These are phyloP conservation scores for Parazoanthus swiftii DNA, from an alignment of 92 coral and sea anemone species.

Conservation along the genomic window DNA sequence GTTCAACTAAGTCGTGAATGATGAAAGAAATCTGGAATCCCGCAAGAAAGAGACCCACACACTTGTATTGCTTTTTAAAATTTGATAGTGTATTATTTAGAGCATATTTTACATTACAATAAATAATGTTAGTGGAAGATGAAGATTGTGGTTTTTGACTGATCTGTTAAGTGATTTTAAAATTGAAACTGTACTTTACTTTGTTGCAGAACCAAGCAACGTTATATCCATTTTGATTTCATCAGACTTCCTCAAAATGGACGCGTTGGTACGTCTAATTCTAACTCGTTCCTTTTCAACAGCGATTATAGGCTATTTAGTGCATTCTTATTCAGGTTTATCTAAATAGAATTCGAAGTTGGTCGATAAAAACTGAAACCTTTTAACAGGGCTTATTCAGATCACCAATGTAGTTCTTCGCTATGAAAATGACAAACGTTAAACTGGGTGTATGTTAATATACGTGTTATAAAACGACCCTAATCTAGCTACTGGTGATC, in stretches of 20 bases:
- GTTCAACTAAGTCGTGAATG: too few relatives aligned
- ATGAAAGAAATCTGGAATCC: too few relatives aligned
- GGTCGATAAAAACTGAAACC: background rate
- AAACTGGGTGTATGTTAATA: background rate
- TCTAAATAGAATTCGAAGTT: background rate
- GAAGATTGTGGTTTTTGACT: too few relatives aligned
- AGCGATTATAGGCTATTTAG: background rate
- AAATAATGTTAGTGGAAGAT: too few relatives aligned
- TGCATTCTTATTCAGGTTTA: background rate
- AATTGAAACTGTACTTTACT: background rate
- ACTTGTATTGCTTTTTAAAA: too few relatives aligned
- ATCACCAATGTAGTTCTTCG: background rate
- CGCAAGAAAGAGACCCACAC: too few relatives aligned
- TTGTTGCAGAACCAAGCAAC: constrained; percentile 82
- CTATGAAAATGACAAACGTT: background rate
- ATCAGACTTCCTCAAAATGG: constrained; percentile 98
- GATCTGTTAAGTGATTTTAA: too few relatives aligned
- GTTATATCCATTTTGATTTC: constrained; percentile 97
- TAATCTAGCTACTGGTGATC: background rate
- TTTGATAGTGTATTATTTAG: too few relatives aligned
- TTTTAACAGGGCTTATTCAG: background rate
- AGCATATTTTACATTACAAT: background rate
- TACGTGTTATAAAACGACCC: background rate
- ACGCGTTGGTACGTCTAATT: constrained; percentile 73
- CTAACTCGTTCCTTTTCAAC: background rate